phyloP scores from a whole-genome alignment of 2,113 vertebrate genomes.

The Cinclus mexicanus region DNA sequence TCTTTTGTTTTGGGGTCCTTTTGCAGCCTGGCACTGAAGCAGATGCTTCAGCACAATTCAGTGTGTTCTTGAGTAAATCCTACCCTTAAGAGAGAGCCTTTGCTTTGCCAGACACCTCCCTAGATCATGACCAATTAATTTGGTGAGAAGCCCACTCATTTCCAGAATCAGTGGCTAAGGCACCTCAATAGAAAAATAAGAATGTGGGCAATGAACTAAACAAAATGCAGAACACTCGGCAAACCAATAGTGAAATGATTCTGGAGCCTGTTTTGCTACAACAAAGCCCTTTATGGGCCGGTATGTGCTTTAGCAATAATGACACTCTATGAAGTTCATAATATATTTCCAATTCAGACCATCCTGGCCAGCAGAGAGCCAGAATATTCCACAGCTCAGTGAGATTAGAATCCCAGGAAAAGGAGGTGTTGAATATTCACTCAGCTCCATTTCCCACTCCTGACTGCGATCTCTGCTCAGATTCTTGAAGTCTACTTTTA shows the following conservation, averaged over 20 bases:
- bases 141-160: not conserved
- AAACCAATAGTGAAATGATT: not conserved
- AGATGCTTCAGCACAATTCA: not conserved
- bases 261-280: not conserved
- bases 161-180: not conserved
- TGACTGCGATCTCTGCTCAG: not conserved
- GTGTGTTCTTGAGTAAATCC: not conserved
- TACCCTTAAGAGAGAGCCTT: not conserved
- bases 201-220: not conserved
- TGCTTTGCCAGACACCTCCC: not conserved
- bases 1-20: not conserved
- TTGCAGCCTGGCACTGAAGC: not conserved
- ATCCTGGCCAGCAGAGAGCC: not conserved
- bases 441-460: not conserved
- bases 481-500: not conserved
- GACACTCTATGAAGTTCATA: not conserved
- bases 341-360: not conserved
- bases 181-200: not conserved
- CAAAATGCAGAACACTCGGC: not conserved
- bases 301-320: not conserved
- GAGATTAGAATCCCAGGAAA: not conserved
- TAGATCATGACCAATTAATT: not conserved
- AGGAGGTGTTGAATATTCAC: not conserved
- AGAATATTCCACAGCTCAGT: not conserved
- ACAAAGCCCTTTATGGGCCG: not conserved